phyloP scores from a whole-genome alignment of 2,888 invertebrate genomes.

The Sycophila texana region DNA sequence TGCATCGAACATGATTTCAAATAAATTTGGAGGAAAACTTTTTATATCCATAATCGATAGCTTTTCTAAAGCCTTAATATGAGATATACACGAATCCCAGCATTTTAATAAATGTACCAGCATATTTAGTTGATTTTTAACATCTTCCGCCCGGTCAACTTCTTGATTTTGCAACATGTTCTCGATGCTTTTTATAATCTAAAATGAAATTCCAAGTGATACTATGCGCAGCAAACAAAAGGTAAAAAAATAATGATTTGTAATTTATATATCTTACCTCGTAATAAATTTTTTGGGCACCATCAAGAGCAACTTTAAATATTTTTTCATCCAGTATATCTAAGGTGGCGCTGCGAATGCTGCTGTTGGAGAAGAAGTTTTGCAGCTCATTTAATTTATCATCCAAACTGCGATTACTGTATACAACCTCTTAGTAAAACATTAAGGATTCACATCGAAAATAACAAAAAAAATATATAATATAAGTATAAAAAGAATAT shows the following conservation, averaged over 20 bases:
- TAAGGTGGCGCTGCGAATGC: slow-evolving; percentile 45
- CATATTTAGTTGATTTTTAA: slow-evolving; percentile 49
- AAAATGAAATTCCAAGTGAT: slow-evolving; percentile 16
- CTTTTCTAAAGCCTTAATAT: slow-evolving; percentile 59
- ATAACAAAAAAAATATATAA: neutral
- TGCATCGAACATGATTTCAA: slow-evolving; percentile 60
- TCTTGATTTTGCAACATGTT: slow-evolving; percentile 34
- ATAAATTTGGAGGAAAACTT: slow-evolving; percentile 62
- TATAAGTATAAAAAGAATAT: neutral
- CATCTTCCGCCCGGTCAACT: slow-evolving; percentile 38
- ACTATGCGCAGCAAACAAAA: neutral
- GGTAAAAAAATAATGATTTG: neutral
- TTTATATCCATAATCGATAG: slow-evolving; percentile 59
- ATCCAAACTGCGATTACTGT: slow-evolving; percentile 39
- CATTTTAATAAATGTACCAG: slow-evolving; percentile 59
- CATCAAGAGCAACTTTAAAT: slow-evolving; percentile 57
- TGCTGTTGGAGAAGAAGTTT: slow-evolving; percentile 48
- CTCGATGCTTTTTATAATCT: slow-evolving; percentile 59
- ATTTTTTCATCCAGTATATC: slow-evolving; percentile 60
- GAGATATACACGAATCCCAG: slow-evolving; percentile 66
- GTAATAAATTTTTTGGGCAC: slow-evolving; percentile 52
- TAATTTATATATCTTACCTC: slow-evolving; percentile 59
- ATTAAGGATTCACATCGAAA: slow-evolving; percentile 18
- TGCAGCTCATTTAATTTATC: slow-evolving; percentile 44
- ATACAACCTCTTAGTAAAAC: slow-evolving; percentile 50